Percentiles rank a stretch among this genome's conserved stretches.
Conservation (phyloP, 35 echinoderm and acorn worm genomes). For the Stichopus chloronotus region DNA sequence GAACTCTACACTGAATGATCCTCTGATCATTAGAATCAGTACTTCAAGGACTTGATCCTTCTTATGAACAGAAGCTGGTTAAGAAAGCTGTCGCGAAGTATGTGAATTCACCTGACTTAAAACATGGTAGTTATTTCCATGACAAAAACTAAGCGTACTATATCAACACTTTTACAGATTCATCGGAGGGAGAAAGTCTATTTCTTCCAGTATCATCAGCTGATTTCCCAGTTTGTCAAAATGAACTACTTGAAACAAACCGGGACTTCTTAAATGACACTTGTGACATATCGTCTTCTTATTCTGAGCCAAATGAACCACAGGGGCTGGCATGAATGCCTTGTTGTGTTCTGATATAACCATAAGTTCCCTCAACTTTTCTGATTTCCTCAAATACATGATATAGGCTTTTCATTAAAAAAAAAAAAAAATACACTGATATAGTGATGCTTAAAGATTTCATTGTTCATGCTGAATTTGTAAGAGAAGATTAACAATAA, state of each 20-base stretch:
- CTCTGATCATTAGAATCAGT: neutral
- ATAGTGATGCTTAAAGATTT: constrained; percentile 3
- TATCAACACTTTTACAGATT: neutral
- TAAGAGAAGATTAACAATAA: constrained; percentile 7
- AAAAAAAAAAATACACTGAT: neutral
- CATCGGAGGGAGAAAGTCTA: neutral
- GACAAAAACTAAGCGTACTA: neutral
- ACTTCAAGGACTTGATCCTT: neutral
- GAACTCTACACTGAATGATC: neutral
- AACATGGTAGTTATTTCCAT: neutral
- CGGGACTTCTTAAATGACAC: constrained; percentile 1
- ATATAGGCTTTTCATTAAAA: neutral
- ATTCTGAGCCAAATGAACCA: neutral
- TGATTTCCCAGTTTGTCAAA: neutral
- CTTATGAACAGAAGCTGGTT: neutral
- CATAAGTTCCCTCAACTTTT: neutral
- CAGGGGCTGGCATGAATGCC: constrained; percentile 1
- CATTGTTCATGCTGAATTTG: neutral
- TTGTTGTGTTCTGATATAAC: neutral
- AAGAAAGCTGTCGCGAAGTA: neutral
- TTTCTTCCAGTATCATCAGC: neutral
- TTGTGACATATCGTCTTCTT: neutral
- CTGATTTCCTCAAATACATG: neutral
- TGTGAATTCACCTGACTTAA: neutral
- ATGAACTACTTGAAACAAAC: neutral